A percentile compares a stretch with the other conserved stretches of the same genome.
These are phyloP conservation scores for Anneissia japonica DNA, from an alignment of 35 echinoderm and acorn worm genomes.

Conservation along the genomic window DNA sequence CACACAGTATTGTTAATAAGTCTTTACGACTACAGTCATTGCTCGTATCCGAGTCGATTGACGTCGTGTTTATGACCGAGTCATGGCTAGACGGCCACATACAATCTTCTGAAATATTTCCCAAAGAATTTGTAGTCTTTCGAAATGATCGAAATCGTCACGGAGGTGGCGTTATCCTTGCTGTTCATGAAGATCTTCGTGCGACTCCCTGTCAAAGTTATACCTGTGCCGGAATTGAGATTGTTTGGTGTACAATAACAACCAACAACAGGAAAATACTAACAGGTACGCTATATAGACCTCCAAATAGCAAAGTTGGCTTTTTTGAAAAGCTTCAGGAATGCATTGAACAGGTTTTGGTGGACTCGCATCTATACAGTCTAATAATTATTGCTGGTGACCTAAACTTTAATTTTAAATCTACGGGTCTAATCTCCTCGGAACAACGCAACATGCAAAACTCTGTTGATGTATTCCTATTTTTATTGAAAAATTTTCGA, in stretches of 20 bases:
- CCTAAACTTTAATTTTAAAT: background rate
- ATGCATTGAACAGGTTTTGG: no score
- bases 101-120: conserved; percentile 3
- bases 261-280: background rate
- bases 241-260: conserved; percentile 1
- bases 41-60: background rate
- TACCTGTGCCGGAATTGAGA: background rate
- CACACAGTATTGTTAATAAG: background rate
- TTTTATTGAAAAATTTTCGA: background rate
- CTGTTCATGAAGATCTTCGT: conserved; percentile 2
- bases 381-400: background rate
- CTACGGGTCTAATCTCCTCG: background rate
- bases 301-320: background rate
- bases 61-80: conserved; percentile 5
- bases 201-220: background rate
- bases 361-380: background rate
- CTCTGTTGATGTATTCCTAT: background rate
- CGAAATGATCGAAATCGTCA: conserved; percentile 9
- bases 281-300: background rate
- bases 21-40: background rate
- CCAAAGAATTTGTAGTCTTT: background rate
- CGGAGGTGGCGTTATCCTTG: conserved; percentile 7
- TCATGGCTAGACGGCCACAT: conserved; percentile 17
- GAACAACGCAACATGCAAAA: background rate
- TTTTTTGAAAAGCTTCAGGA: no score